A percentile compares a stretch with the other conserved stretches of the same genome.
Evolutionary conservation across 2,797 vertebrate species (phyloP).

Genomic region (Pangasius sanitwongsei): DNA sequence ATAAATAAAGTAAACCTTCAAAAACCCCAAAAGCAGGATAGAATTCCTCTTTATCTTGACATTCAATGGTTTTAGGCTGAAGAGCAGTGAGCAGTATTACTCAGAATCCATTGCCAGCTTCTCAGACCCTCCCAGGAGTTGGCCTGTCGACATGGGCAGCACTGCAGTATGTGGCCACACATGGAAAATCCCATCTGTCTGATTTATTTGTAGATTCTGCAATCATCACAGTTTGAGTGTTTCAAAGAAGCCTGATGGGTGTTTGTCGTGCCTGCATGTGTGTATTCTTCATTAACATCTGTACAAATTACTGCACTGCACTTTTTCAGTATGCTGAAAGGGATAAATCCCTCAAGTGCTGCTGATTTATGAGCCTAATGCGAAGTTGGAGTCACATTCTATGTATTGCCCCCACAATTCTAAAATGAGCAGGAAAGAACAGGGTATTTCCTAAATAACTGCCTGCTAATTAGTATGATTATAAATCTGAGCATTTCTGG

Average conservation of each 20-base stretch:
- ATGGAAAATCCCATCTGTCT: slow-evolving; percentile 50
- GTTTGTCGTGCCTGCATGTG: slow-evolving; percentile 10
- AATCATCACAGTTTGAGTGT: slow-evolving; percentile 29
- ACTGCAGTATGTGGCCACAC: slow-evolving; percentile 33
- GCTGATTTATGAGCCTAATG: slow-evolving; percentile 45
- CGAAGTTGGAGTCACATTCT: slow-evolving; percentile 11
- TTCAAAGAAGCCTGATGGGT: slow-evolving; percentile 25
- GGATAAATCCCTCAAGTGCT: slow-evolving; percentile 32
- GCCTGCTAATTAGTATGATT: slow-evolving; percentile 50
- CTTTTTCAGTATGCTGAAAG: slow-evolving; percentile 34
- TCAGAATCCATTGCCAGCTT: slow-evolving; percentile 8
- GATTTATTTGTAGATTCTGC: slow-evolving; percentile 39
- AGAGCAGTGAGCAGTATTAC: slow-evolving; percentile 27
- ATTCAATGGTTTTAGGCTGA: not conserved
- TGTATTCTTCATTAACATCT: slow-evolving; percentile 33
- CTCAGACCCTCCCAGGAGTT: slow-evolving; percentile 27
- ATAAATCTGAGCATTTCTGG: slow-evolving; percentile 45
- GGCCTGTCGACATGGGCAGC: not conserved
- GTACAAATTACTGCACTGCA: slow-evolving; percentile 22
- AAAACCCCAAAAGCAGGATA: not conserved
- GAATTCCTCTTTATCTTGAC: not conserved
- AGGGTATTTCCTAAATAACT: slow-evolving; percentile 47
- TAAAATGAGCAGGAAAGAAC: slow-evolving; percentile 26
- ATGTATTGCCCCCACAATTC: not conserved
- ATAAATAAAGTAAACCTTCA: not conserved